Evolutionary conservation across 2,113 vertebrate species (phyloP).

Genomic region (Oreochromis niloticus): DNA sequence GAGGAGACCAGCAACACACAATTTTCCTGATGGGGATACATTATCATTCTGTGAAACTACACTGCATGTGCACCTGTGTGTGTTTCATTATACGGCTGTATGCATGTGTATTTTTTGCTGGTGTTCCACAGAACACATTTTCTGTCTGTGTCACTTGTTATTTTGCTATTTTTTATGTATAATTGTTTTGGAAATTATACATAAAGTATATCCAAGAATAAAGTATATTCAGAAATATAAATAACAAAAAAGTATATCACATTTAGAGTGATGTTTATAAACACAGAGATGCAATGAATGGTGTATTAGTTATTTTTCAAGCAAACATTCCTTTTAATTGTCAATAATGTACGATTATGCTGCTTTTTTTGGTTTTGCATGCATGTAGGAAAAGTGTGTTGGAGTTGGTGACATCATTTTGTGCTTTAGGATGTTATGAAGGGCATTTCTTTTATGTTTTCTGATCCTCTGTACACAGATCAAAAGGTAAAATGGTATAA

Average conservation of each 20-base stretch:
- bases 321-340: neutral
- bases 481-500: neutral
- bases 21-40: neutral
- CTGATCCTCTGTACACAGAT: neutral
- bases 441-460: neutral
- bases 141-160: neutral
- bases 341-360: neutral
- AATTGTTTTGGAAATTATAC: neutral
- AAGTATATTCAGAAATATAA: neutral
- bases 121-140: neutral
- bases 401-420: neutral
- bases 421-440: neutral
- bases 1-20: neutral
- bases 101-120: neutral
- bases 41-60: neutral
- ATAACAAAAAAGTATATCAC: neutral
- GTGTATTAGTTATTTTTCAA: neutral
- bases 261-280: neutral
- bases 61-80: neutral
- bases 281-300: neutral
- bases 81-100: neutral
- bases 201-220: neutral
- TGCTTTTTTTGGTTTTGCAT: neutral
- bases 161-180: neutral
- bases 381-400: neutral